phyloP scores from a whole-genome alignment of 2,797 vertebrate genomes.

The Serranus cabrilla region DNA sequence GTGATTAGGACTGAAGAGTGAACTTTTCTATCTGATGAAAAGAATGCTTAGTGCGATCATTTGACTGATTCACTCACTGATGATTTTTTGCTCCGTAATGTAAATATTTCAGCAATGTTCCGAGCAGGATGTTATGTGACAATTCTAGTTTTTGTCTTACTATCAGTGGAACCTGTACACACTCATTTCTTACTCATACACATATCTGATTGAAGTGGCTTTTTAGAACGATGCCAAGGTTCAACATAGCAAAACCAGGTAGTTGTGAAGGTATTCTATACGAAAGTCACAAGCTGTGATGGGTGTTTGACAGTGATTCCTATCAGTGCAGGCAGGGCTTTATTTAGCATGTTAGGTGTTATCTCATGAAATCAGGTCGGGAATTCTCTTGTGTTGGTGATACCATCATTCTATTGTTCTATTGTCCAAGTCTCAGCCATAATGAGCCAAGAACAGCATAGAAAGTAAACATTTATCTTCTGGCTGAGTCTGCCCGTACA shows the following conservation, averaged over 20 bases:
- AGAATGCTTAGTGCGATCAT: conserved; percentile 67
- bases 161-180: conserved; percentile 28
- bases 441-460: no score
- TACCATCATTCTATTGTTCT: background rate
- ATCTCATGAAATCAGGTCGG: conserved; percentile 16
- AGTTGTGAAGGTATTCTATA: background rate
- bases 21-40: conserved; percentile 71
- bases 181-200: conserved; percentile 16
- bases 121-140: conserved; percentile 36
- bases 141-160: conserved; percentile 43
- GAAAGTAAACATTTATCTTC: no score
- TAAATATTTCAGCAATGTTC: conserved; percentile 75
- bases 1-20: conserved; percentile 45
- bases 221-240: conserved; percentile 10
- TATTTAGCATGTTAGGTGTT: conserved; percentile 6
- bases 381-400: conserved; percentile 7
- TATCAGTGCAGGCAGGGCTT: conserved; percentile 17
- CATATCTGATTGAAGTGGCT: conserved; percentile 31
- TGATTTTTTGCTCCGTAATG: conserved; percentile 48
- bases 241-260: background rate
- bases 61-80: conserved; percentile 52
- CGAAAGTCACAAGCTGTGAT: conserved; percentile 3
- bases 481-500: no score
- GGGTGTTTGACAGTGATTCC: conserved; percentile 12
- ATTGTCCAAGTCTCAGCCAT: no score